Conservation (phyloP, 2,113 vertebrate species). For the Taxidea taxus region DNA sequence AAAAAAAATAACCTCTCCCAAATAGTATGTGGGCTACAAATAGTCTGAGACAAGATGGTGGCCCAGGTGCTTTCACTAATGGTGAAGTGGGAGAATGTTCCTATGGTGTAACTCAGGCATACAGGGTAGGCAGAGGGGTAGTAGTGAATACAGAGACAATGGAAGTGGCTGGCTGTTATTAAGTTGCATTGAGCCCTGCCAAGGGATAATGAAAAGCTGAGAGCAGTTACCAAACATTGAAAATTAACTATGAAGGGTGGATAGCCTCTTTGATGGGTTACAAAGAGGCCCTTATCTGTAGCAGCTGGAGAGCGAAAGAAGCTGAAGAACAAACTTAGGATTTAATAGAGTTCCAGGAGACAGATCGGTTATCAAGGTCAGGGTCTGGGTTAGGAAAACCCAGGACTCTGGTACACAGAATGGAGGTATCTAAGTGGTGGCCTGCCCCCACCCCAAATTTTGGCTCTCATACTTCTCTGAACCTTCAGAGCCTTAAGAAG, state of each 20-base stretch:
- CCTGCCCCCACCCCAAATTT: not conserved
- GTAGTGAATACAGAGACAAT: not conserved
- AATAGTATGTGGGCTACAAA: not conserved
- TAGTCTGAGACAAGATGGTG: not conserved
- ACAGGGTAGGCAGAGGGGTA: not conserved
- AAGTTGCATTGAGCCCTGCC: conserved; percentile 19
- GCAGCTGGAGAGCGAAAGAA: not conserved
- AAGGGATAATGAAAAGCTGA: conserved; percentile 56
- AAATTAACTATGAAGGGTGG: conserved; percentile 40
- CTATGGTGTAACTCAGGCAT: not conserved
- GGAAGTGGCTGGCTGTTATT: not conserved
- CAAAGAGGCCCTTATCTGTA: conserved; percentile 40
- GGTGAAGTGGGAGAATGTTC: not conserved
- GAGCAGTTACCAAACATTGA: conserved; percentile 45
- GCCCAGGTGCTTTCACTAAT: not conserved
- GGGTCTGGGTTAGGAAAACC: not conserved
- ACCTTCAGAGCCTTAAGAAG: not conserved
- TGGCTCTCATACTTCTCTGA: not conserved
- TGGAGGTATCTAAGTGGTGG: not conserved
- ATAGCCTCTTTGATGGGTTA: conserved; percentile 21
- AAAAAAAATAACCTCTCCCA: not conserved
- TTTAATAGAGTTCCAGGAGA: not conserved
- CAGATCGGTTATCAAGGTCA: not conserved
- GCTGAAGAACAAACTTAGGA: not conserved
- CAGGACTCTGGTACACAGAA: not conserved